Conservation (phyloP, 2,888 invertebrate species). For the Rhagonycha fulva region DNA sequence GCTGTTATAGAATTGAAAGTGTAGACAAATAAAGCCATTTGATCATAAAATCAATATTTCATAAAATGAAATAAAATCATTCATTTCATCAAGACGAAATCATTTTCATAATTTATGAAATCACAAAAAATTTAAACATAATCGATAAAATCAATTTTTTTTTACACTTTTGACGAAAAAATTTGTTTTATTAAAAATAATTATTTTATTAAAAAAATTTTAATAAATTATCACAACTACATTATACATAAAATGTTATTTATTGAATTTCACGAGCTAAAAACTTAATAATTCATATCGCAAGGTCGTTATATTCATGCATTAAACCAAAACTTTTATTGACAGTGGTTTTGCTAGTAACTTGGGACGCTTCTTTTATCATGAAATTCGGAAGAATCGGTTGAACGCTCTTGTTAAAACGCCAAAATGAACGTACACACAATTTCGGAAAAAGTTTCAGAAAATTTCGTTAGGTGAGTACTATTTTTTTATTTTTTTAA, state of each 20-base stretch:
- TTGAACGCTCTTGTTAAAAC: neutral
- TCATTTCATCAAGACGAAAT: too few relatives aligned
- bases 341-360: neutral
- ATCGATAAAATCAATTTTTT: too few relatives aligned
- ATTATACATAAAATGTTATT: too few relatives aligned
- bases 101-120: too few relatives aligned
- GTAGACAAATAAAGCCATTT: neutral
- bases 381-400: neutral
- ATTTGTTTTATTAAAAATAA: too few relatives aligned
- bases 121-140: too few relatives aligned
- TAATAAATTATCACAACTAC: too few relatives aligned
- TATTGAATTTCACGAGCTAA: too few relatives aligned
- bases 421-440: neutral
- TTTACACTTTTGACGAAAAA: too few relatives aligned
- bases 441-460: neutral
- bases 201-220: too few relatives aligned
- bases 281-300: neutral
- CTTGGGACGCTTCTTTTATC: neutral
- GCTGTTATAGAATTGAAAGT: neutral
- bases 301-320: neutral
- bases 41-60: too few relatives aligned
- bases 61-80: too few relatives aligned
- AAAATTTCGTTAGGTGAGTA: neutral
- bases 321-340: slow-evolving; percentile 1
- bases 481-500: neutral